Evolutionary conservation across 2,113 vertebrate species (phyloP).

Genomic region (Tylochromis polylepis): DNA sequence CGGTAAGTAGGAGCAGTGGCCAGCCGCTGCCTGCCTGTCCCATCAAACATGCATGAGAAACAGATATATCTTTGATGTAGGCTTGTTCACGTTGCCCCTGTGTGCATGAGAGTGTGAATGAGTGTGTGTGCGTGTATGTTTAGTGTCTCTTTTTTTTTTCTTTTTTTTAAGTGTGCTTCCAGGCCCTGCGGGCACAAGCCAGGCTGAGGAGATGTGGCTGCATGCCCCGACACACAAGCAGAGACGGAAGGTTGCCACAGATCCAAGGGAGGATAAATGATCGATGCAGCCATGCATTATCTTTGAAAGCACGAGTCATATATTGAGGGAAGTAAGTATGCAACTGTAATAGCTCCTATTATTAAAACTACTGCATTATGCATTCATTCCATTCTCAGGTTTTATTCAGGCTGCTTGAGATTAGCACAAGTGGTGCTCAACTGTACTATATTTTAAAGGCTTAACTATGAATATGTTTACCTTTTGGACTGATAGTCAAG

Average conservation of each 20-base stretch:
- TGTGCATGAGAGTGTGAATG: not conserved
- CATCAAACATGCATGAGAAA: constrained; percentile 66
- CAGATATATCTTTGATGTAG: constrained; percentile 67
- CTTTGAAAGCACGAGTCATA: not conserved
- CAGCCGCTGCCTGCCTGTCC: constrained; percentile 42
- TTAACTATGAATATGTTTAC: not conserved
- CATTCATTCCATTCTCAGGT: not conserved
- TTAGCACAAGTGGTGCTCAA: not conserved
- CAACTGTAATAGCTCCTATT: not conserved
- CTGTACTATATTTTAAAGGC: not conserved
- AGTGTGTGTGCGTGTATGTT: constrained; percentile 3
- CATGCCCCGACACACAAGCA: constrained; percentile 49
- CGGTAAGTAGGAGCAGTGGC: constrained; percentile 16
- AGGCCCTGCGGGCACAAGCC: constrained; percentile 36
- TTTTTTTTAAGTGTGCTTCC: constrained; percentile 6
- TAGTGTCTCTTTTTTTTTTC: not conserved
- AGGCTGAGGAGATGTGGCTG: constrained; percentile 20
- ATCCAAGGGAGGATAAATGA: not conserved
- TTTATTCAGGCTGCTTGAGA: not conserved
- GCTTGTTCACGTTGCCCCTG: constrained; percentile 35
- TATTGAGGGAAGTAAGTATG: not conserved
- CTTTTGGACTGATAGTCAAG: not conserved
- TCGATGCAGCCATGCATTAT: not conserved
- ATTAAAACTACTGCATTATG: not conserved
- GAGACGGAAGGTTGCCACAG: not conserved